These are phyloP conservation scores for Diadophis punctatus DNA, from an alignment of 2,113 vertebrate genomes.

Conservation along the genomic window DNA sequence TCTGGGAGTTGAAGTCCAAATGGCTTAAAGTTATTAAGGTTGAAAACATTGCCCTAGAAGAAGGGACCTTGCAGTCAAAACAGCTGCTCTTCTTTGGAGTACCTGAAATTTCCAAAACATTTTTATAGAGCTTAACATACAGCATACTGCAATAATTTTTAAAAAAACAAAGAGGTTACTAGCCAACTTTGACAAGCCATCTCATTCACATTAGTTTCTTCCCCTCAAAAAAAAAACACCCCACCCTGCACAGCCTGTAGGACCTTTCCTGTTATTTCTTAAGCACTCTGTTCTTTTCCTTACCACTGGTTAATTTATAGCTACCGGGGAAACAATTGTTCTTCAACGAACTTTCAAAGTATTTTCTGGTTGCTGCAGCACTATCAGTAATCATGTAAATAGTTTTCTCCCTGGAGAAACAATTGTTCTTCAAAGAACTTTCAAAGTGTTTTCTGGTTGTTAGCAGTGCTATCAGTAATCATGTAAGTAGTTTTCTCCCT, in stretches of 20 bases:
- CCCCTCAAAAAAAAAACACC: too few species aligned
- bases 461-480: not conserved
- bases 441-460: not conserved
- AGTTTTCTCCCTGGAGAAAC: not conserved
- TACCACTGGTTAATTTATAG: not conserved
- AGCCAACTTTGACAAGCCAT: not conserved
- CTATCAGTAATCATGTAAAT: not conserved
- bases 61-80: not conserved
- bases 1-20: too few species aligned
- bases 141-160: not conserved
- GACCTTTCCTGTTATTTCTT: not conserved
- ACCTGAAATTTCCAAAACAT: not conserved
- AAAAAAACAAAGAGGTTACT: not conserved
- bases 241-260: not conserved
- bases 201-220: not conserved
- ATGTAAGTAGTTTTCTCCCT: not conserved
- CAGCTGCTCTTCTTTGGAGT: not conserved
- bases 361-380: not conserved
- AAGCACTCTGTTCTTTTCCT: not conserved
- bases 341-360: not conserved
- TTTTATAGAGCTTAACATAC: not conserved
- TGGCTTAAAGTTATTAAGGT: too few species aligned
- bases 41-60: not conserved
- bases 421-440: not conserved
- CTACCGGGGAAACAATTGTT: not conserved